Evolutionary conservation across 2,797 vertebrate species (phyloP).

Genomic region (Rhinichthys osculus): DNA sequence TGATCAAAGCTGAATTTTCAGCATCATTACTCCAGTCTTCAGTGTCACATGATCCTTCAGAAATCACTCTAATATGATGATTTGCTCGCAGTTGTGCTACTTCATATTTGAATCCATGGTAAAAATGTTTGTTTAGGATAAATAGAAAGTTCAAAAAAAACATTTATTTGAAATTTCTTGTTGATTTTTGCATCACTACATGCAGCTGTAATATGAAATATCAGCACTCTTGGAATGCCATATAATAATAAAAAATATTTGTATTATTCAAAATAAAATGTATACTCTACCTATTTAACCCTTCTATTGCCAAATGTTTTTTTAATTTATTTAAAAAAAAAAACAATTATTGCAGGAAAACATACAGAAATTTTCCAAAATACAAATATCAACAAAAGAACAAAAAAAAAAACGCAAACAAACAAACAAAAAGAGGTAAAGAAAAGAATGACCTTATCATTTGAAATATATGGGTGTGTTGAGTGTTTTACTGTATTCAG

Average conservation of each 20-base stretch:
- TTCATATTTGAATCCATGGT: neutral
- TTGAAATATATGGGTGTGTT: no score
- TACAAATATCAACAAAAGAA: no score
- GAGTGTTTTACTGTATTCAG: no score
- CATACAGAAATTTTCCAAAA: no score
- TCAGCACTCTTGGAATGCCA: neutral
- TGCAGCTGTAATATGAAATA: neutral
- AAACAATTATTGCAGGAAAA: no score
- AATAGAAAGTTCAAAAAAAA: no score
- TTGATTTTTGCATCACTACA: neutral
- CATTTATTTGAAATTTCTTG: neutral
- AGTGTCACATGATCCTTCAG: neutral
- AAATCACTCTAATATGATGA: neutral
- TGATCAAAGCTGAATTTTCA: neutral
- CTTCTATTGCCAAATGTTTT: neutral
- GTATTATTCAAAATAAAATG: neutral
- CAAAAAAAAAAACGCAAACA: no score
- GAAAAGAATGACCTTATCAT: no score
- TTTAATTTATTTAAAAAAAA: no score
- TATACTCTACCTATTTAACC: neutral
- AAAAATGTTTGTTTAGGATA: no score
- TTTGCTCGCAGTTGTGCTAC: neutral
- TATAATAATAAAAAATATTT: neutral
- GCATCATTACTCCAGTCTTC: neutral
- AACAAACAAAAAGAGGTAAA: no score